A percentile compares a stretch with the other conserved stretches of the same genome.
Evolutionary conservation across 2,888 invertebrate genomes (phyloP).

Genomic region (Brachypalpus laphriformis): DNA sequence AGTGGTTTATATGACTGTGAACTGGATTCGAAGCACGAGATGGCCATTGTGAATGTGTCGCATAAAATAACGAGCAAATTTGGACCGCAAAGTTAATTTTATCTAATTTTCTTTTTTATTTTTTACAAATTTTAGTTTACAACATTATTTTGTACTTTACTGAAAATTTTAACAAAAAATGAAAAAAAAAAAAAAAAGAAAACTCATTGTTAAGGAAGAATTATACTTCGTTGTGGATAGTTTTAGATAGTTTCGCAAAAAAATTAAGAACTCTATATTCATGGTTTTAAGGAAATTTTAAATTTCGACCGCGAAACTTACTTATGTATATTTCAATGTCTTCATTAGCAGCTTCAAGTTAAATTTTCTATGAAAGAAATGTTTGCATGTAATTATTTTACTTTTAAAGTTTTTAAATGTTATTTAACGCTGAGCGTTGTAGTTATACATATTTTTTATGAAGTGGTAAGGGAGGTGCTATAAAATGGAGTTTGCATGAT

Average conservation of each 20-base stretch:
- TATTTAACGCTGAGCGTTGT: constrained; percentile 58
- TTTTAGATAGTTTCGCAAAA: constrained; percentile 25
- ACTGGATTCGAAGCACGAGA: constrained; percentile 82
- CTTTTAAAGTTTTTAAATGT: constrained; percentile 39
- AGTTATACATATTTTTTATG: constrained; percentile 15
- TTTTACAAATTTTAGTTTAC: constrained; percentile 50
- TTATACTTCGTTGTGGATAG: constrained; percentile 25
- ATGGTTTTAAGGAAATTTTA: constrained; percentile 17
- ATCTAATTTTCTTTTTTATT: background rate
- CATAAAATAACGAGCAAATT: constrained; percentile 83
- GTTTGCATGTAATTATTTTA: constrained; percentile 44
- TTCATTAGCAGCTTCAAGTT: constrained; percentile 55
- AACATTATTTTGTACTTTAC: constrained; percentile 57
- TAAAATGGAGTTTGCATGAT: background rate
- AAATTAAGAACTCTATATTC: background rate
- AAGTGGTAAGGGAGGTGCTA: constrained; percentile 6
- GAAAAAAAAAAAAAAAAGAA: background rate
- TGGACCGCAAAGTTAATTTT: constrained; percentile 79
- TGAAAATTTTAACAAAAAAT: constrained; percentile 15
- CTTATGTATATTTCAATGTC: constrained; percentile 28
- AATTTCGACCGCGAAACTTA: constrained; percentile 27
- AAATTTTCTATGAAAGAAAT: constrained; percentile 23
- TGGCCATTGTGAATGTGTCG: constrained; percentile 83
- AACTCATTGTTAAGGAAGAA: constrained; percentile 15
- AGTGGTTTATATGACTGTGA: constrained; percentile 91